Percentiles rank a stretch among this genome's conserved stretches.
These are phyloP conservation scores for Antennarius maculatus DNA, from an alignment of 2,797 vertebrate species.

Conservation along the genomic window DNA sequence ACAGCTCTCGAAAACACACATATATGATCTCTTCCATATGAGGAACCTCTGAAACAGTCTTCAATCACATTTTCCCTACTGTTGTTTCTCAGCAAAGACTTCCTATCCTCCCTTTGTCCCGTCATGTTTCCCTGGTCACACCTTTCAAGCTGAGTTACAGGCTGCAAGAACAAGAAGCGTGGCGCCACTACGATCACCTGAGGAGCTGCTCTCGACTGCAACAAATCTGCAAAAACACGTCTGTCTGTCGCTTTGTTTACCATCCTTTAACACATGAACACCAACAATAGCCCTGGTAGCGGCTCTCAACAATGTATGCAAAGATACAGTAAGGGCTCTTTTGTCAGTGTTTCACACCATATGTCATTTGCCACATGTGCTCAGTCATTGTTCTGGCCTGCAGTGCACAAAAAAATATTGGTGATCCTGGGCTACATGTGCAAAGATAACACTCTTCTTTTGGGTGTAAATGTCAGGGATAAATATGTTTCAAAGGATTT, in stretches of 20 bases:
- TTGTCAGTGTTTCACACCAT: slow-evolving; percentile 45
- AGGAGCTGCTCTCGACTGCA: slow-evolving; percentile 60
- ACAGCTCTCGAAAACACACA: background rate
- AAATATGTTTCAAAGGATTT: slow-evolving; percentile 36
- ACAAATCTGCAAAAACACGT: slow-evolving; percentile 44
- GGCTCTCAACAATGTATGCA: slow-evolving; percentile 27
- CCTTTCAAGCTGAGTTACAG: slow-evolving; percentile 70
- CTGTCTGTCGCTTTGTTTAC: slow-evolving; percentile 55
- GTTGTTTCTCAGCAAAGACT: slow-evolving; percentile 26
- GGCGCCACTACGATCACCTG: slow-evolving; percentile 59
- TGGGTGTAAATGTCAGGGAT: slow-evolving; percentile 54
- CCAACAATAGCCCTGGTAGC: slow-evolving; percentile 47
- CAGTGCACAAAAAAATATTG: slow-evolving; percentile 11
- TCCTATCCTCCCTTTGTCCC: slow-evolving; percentile 15
- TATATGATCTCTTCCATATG: background rate
- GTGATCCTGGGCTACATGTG: slow-evolving; percentile 48
- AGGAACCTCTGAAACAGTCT: slow-evolving; percentile 32
- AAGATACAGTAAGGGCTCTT: slow-evolving; percentile 38
- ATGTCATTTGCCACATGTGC: slow-evolving; percentile 59
- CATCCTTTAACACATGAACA: slow-evolving; percentile 44
- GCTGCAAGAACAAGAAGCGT: slow-evolving; percentile 54
- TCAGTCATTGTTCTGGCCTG: slow-evolving; percentile 37
- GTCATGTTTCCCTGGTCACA: slow-evolving; percentile 58
- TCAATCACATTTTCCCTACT: slow-evolving; percentile 25
- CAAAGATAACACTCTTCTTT: slow-evolving; percentile 15